phyloP scores from a whole-genome alignment of 1,140 invertebrate genomes.

The Neotoxoptera formosana region DNA sequence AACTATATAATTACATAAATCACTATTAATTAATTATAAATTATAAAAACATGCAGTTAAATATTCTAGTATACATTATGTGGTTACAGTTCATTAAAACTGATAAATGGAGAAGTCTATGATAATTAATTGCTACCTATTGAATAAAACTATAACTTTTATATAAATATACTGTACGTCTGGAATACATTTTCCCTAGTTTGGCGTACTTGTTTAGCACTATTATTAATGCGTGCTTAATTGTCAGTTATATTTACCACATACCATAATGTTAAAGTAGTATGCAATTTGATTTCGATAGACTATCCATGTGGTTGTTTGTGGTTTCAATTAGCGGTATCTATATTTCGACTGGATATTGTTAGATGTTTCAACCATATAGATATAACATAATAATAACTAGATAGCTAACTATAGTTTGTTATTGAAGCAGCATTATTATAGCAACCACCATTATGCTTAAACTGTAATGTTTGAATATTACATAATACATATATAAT shows the following conservation, averaged over 20 bases:
- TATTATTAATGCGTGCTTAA: background rate
- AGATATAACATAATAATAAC: too few relatives aligned
- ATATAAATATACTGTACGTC: background rate
- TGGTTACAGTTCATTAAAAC: too few relatives aligned
- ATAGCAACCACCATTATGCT: too few relatives aligned
- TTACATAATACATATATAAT: too few relatives aligned
- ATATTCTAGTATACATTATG: background rate
- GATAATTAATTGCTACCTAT: background rate
- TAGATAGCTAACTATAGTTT: too few relatives aligned
- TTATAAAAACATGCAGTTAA: background rate
- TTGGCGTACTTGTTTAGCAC: background rate
- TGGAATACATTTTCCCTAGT: background rate
- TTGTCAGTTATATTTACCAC: background rate
- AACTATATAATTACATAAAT: background rate
- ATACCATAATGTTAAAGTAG: background rate
- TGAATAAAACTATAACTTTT: background rate
- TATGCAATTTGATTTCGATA: background rate
- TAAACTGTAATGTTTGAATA: too few relatives aligned
- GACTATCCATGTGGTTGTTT: background rate
- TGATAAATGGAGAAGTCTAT: background rate
- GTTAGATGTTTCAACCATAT: background rate
- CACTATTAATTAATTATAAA: background rate
- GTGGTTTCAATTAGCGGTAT: background rate
- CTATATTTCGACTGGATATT: too few relatives aligned
- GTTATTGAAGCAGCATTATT: too few relatives aligned